Evolutionary conservation across 2,797 vertebrate species (phyloP).

Genomic region (Bradypodion ventrale): DNA sequence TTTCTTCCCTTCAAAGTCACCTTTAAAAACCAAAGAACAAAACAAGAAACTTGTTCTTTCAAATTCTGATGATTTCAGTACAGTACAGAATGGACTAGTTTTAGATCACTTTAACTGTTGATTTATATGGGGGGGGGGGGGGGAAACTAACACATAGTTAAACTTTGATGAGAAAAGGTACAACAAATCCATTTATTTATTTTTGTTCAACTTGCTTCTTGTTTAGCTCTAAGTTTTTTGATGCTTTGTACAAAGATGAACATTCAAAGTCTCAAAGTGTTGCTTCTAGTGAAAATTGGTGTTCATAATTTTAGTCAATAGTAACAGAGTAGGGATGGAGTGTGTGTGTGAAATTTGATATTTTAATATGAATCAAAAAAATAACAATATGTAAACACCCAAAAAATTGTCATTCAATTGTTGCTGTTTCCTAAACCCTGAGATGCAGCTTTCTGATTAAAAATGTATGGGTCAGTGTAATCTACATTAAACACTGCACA

Average conservation of each 20-base stretch:
- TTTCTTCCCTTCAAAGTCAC: conserved; percentile 71
- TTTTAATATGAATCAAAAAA: background rate
- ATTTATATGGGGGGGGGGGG: conserved; percentile 26
- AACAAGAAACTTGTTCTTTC: background rate
- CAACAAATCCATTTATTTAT: background rate
- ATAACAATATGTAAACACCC: background rate
- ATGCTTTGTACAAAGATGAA: background rate
- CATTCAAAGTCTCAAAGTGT: background rate
- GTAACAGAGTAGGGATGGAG: background rate
- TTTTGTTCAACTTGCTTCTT: background rate
- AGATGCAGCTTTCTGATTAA: background rate
- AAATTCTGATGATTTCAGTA: conserved; percentile 51
- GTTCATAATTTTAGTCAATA: background rate
- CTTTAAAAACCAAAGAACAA: conserved; percentile 63
- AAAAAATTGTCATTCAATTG: background rate
- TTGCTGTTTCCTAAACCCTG: background rate
- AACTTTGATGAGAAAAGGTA: background rate
- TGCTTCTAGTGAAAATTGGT: background rate
- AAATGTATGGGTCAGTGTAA: background rate
- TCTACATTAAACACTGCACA: background rate
- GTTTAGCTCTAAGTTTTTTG: background rate
- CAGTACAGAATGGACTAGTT: conserved; percentile 45
- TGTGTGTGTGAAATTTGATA: background rate
- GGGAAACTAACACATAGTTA: conserved; percentile 30
- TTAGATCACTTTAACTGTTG: conserved; percentile 16